Conservation (phyloP, 2,113 vertebrate genomes). For the Tetrao urogallus region DNA sequence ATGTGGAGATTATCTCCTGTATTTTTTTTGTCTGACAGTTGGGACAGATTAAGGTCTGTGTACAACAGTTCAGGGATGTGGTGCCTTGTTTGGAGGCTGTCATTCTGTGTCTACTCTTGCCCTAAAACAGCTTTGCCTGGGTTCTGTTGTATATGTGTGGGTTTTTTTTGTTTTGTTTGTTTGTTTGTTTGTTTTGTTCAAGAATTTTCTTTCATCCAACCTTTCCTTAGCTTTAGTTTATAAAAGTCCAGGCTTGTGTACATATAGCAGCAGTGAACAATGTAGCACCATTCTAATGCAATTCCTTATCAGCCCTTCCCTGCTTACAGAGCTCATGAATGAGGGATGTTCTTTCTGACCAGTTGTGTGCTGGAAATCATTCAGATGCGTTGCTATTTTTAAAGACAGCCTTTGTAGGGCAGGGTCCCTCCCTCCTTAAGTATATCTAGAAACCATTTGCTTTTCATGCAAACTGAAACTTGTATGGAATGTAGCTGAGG, state of each 20-base stretch:
- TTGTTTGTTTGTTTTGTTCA: not conserved
- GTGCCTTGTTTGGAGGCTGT: not conserved
- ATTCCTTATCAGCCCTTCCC: not conserved
- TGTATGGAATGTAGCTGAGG: not conserved
- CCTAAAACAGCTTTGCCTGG: not conserved
- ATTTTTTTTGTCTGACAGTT: not conserved
- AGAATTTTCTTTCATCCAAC: not conserved
- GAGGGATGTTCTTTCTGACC: not conserved
- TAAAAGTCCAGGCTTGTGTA: not conserved
- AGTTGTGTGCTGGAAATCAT: not conserved
- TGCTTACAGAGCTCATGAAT: slow-evolving; percentile 11
- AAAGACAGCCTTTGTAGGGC: not conserved
- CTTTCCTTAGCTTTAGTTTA: not conserved
- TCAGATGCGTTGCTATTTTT: slow-evolving; percentile 42
- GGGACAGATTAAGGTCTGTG: slow-evolving; percentile 38
- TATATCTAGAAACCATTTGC: not conserved
- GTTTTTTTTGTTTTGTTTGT: no score
- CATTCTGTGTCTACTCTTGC: not conserved
- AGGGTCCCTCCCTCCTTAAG: not conserved
- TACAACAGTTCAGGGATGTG: slow-evolving; percentile 5
- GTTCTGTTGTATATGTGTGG: not conserved
- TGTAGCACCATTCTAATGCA: not conserved
- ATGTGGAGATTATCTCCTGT: not conserved
- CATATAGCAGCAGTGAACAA: not conserved
- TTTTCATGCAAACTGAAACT: slow-evolving; percentile 1